Evolutionary conservation across 2,888 invertebrate genomes (phyloP), one percentile per base, ranked within the genome.

Genomic region (Odontocolon sp.): DNA sequence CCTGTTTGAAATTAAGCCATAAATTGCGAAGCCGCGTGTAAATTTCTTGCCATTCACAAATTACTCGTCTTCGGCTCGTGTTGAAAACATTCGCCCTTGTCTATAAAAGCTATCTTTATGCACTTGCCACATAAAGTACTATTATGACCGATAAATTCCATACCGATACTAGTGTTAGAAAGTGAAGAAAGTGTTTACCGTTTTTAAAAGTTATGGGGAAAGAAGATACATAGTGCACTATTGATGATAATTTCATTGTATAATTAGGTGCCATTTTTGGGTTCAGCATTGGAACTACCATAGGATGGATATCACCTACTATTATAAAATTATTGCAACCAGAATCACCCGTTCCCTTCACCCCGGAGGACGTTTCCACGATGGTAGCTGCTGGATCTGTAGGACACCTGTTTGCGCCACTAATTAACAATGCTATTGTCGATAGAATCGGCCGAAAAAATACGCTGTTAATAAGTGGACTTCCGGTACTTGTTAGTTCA

Each of bases 241-340:
- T 31, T 54, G 8, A 54, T n/a, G 5, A n/a, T n/a, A 33, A 54
- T n/a, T 0, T 31, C 8, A 8, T 18, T 3, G 8, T 16, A 52
- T 23, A 8, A 31, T 14, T 14, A 83, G 83, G 81, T 45, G 73
- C 80, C 3, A 11, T 79, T 31, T 66, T 78, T 47, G 50, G 72
- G 42, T 80, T 83, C 42, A 80, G 80, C 52, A 47, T 81, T 16
- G 87, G 87, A 6, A 75, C 74, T 21, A 47, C 82, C 2, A 18
- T 82, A 9, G 87, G 86, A 61, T 87, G 87, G 87, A 82, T 82
- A 28, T 84, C 85, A 16, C 85, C 86, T 47, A 84, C 79, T 23
- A 77, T 83, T 9, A 78, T 83, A 3, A 84, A 81, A 59, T 69
- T 87, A 36, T 67, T 80, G 73, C 75, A 73, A 9, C 71, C 83